A percentile compares a stretch with the other conserved stretches of the same genome.
Conservation (phyloP, 2,113 vertebrate species). For the Heteronetta atricapilla region DNA sequence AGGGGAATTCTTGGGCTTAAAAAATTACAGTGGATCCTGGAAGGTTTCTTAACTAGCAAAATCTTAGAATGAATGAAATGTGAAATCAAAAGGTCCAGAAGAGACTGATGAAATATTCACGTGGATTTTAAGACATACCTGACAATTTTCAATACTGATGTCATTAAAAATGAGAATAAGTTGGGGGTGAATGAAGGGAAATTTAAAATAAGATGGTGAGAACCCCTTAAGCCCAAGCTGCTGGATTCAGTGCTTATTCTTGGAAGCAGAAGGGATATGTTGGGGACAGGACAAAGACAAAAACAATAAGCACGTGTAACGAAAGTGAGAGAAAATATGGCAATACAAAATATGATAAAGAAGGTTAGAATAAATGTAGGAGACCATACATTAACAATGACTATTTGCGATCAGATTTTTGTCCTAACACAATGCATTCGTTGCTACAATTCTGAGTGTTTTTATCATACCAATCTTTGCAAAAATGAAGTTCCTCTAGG, state of each 20-base stretch:
- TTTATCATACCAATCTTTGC: accelerated
- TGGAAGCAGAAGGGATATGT: not conserved
- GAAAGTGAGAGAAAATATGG: not conserved
- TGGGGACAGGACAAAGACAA: not conserved
- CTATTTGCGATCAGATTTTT: not conserved
- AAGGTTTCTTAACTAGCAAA: not conserved
- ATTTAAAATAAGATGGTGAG: not conserved
- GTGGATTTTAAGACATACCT: not conserved
- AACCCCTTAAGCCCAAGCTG: not conserved
- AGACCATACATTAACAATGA: not conserved
- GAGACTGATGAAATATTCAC: not conserved
- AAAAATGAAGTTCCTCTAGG: not conserved
- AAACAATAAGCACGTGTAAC: not conserved
- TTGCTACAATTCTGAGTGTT: not conserved
- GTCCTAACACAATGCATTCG: not conserved
- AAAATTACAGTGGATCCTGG: not conserved
- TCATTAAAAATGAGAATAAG: not conserved
- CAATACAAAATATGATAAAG: not conserved
- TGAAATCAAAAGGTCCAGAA: not conserved
- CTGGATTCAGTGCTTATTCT: not conserved
- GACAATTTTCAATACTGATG: not conserved
- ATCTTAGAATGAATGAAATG: not conserved
- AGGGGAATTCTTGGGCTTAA: not conserved
- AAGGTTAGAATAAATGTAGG: not conserved
- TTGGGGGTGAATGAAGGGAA: not conserved